These are phyloP conservation scores for Lordiphosa collinella DNA, from an alignment of 1,140 invertebrate species.

Conservation along the genomic window DNA sequence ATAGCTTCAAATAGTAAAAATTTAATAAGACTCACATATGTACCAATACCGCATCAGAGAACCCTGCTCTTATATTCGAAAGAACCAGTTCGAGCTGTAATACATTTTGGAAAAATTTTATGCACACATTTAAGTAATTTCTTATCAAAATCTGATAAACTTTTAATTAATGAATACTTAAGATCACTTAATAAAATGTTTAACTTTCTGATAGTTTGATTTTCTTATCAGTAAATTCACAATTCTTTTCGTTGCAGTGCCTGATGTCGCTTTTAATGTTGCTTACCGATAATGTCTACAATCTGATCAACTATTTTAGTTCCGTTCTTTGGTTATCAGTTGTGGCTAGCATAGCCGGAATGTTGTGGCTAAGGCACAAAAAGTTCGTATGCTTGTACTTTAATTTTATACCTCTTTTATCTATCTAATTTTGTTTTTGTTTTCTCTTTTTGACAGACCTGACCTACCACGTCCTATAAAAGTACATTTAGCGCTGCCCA, in stretches of 20 bases:
- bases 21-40: no score
- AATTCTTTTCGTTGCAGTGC: slow-evolving; percentile 82
- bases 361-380: slow-evolving; percentile 88
- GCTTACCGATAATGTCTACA: slow-evolving; percentile 85
- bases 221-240: not conserved
- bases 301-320: slow-evolving; percentile 89
- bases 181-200: not conserved
- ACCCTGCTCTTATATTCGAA: no score
- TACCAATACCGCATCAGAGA: no score
- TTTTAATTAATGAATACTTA: no score
- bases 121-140: no score
- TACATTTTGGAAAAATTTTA: no score
- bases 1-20: no score
- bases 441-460: slow-evolving; percentile 81
- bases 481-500: slow-evolving; percentile 89
- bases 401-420: not conserved
- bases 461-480: slow-evolving; percentile 89
- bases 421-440: not conserved
- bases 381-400: slow-evolving; percentile 49
- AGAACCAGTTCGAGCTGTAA: no score
- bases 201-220: no score
- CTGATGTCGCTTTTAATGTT: slow-evolving; percentile 87
- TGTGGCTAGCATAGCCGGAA: slow-evolving; percentile 87
- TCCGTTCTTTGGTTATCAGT: slow-evolving; percentile 90
- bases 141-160: no score